phyloP scores from a whole-genome alignment of 2,888 invertebrate genomes.

The Schrankia costaestrigalis region DNA sequence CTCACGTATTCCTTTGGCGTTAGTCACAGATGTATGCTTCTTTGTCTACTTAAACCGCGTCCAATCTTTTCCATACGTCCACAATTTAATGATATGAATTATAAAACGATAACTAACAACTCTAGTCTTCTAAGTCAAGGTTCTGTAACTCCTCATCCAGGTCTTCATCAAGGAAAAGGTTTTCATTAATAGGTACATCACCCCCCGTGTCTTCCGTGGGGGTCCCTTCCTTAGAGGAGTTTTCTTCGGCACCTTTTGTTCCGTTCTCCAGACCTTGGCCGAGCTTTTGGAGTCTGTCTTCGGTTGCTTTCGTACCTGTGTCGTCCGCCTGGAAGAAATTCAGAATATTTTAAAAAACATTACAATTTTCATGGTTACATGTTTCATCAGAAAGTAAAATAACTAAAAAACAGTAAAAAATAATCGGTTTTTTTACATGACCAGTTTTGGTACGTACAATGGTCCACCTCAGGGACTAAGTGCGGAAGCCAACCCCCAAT shows the following conservation, averaged over 20 bases:
- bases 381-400: neutral
- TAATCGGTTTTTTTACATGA: too few relatives aligned
- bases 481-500: too few relatives aligned
- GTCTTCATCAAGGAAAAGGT: slow-evolving; percentile 94
- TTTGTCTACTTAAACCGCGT: neutral
- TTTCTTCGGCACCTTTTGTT: slow-evolving; percentile 15
- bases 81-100: neutral
- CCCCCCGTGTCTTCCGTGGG: slow-evolving; percentile 45
- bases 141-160: slow-evolving; percentile 92
- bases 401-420: too few relatives aligned
- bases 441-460: too few relatives aligned
- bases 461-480: too few relatives aligned
- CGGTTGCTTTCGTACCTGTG: slow-evolving; percentile 86
- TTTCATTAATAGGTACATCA: slow-evolving; percentile 93
- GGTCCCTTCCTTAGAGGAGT: slow-evolving; percentile 35
- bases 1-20: too few relatives aligned
- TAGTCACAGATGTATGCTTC: too few relatives aligned
- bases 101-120: slow-evolving; percentile 1
- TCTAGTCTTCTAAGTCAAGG: slow-evolving; percentile 84
- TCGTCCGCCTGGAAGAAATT: slow-evolving; percentile 82
- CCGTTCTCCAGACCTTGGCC: slow-evolving; percentile 52
- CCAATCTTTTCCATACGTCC: too few relatives aligned
- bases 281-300: slow-evolving; percentile 82
- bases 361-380: neutral
- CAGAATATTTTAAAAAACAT: too few relatives aligned